These are phyloP conservation scores for Liparis tanakae DNA, from an alignment of 2,797 vertebrate species.

Conservation along the genomic window DNA sequence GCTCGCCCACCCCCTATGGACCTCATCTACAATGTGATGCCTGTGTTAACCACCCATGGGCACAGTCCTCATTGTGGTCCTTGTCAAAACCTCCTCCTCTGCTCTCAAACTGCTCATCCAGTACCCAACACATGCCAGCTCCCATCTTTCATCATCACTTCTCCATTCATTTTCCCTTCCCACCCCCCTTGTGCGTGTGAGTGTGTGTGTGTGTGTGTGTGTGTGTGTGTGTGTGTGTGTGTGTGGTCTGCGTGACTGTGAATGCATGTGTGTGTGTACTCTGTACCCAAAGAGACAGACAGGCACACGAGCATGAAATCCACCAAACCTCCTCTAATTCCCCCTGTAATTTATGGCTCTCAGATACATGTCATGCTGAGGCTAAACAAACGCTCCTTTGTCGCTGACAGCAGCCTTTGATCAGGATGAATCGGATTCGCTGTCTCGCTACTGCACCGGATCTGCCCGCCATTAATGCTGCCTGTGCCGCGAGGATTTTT, in stretches of 20 bases:
- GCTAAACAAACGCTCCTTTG: conserved; percentile 81
- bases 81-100: conserved; percentile 37
- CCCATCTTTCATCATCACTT: conserved; percentile 59
- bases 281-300: conserved; percentile 58
- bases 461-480: conserved; percentile 51
- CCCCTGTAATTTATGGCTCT: conserved; percentile 78
- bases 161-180: conserved; percentile 41
- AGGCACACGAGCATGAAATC: conserved; percentile 79
- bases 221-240: conserved; percentile 50
- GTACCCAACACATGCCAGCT: conserved; percentile 59
- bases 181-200: conserved; percentile 34
- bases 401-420: conserved; percentile 79
- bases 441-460: conserved; percentile 65
- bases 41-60: conserved; percentile 10
- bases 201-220: conserved; percentile 11
- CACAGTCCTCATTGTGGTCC: conserved; percentile 23
- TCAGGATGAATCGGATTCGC: conserved; percentile 75
- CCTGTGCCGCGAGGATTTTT: conserved; percentile 30
- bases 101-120: conserved; percentile 40
- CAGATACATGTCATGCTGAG: conserved; percentile 77
- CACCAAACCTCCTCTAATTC: conserved; percentile 78
- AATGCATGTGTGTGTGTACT: conserved; percentile 30
- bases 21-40: conserved; percentile 5
- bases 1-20: not conserved
- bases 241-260: conserved; percentile 56